Base-by-base conservation (phyloP, 2,888 invertebrate genomes). In the Himalopsyche kuldschensis region DNA sequence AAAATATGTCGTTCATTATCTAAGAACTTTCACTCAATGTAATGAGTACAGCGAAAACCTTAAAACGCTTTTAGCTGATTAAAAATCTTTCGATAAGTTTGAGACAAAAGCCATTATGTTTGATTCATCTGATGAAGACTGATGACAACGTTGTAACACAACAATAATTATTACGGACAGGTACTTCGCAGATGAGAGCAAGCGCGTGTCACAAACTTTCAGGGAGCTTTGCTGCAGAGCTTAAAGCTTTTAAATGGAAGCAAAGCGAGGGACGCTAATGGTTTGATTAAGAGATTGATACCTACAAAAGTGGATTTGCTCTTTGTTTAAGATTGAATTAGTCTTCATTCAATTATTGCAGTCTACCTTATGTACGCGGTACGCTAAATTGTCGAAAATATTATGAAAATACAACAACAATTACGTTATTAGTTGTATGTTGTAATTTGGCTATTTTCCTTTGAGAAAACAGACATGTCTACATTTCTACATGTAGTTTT, bases 231-330 rank as follows among this genome's bases (percentile, higher is more conserved):
- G 48, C 47, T 63, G 77, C 46, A 55, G 82, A 80, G 83, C 80
- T 84, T 84, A 78, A 80, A 83, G 86, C 84, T 84, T 86, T 83
- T 86, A 83, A 86, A 82, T 47, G 81, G 55, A 35, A 78, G 80
- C 82, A 80, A 89, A 89, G 41, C 41, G 90, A 89, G 89, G 87
- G 87, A 86, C 88, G 89, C 89, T 90, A 90, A 90, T 90, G 90
- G 90, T 87, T 89, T 90, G 90, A 90, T 90, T 90, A 90, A 90
- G 90, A 90, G 90, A 90, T 90, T 90, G 89, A 88, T 86, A 84
- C 84, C 79, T 78, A 75, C 31, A 35, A 81, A 78, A 55, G 79
- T 79, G 81, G 81, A 80, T 77, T 83, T 55, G 35, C 55, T 55
- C 55, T 55, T 55, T 55, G 55, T 55, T 41, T 46, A 46, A 78